phyloP scores from a whole-genome alignment of 2,888 invertebrate species.

The Platycheirus rosarum region DNA sequence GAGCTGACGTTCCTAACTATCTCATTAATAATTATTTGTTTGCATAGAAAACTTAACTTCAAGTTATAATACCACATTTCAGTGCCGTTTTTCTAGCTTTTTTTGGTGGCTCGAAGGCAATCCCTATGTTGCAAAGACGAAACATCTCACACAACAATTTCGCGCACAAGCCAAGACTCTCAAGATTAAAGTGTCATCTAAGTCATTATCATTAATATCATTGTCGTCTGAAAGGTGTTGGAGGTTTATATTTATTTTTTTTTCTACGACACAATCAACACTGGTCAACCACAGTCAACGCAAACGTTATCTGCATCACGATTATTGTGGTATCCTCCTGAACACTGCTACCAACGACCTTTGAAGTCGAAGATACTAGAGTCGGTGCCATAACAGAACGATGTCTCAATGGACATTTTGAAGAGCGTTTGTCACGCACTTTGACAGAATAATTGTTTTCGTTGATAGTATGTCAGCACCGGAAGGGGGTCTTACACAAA shows the following conservation, averaged over 20 bases:
- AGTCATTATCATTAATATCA: constrained; percentile 67
- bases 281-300: not conserved
- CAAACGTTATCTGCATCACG: not conserved
- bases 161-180: not conserved
- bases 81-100: too few relatives aligned
- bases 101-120: too few relatives aligned
- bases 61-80: too few relatives aligned
- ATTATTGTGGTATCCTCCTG: not conserved
- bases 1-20: too few relatives aligned
- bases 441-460: constrained; percentile 54
- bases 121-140: not conserved
- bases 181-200: constrained; percentile 51
- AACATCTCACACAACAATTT: not conserved
- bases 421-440: constrained; percentile 54
- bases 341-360: constrained; percentile 20
- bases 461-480: constrained; percentile 23
- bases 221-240: constrained; percentile 67
- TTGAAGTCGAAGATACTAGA: constrained; percentile 1
- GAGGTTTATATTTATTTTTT: constrained; percentile 52
- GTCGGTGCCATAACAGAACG: not conserved
- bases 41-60: too few relatives aligned
- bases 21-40: too few relatives aligned
- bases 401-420: constrained; percentile 22
- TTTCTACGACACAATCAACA: not conserved
- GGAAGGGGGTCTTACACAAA: constrained; percentile 31